A percentile compares a stretch with the other conserved stretches of the same genome.
Evolutionary conservation across 2,888 invertebrate genomes (phyloP).

Genomic region (Calameuta idolon): DNA sequence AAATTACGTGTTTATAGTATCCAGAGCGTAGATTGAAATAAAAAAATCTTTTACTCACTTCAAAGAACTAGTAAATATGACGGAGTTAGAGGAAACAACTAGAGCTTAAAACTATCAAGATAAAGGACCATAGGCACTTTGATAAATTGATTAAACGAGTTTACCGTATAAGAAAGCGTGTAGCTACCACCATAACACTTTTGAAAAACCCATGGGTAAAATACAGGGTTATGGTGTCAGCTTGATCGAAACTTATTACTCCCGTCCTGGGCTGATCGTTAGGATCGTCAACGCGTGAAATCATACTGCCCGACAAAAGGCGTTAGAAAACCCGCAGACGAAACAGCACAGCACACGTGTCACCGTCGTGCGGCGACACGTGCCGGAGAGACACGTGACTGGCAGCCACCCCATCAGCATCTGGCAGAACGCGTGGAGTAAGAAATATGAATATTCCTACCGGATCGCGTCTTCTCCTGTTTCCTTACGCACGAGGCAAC

Average conservation of each 20-base stretch:
- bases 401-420: constrained; percentile 30
- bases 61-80: background rate
- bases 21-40: background rate
- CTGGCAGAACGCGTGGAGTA: constrained; percentile 25
- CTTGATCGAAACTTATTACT: constrained; percentile 23
- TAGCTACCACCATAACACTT: background rate
- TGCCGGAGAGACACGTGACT: constrained; percentile 31
- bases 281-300: constrained; percentile 24
- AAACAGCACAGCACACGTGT: constrained; percentile 37
- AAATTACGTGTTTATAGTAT: background rate
- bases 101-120: background rate
- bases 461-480: background rate
- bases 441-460: constrained; percentile 20
- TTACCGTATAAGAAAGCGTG: background rate
- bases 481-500: constrained; percentile 11
- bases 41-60: background rate
- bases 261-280: constrained; percentile 10
- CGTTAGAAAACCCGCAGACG: constrained; percentile 13
- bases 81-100: background rate
- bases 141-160: background rate
- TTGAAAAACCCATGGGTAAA: background rate
- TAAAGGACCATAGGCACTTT: background rate
- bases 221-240: background rate
- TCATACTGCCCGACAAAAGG: constrained; percentile 3
- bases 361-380: constrained; percentile 3